phyloP scores from a whole-genome alignment of 2,113 vertebrate genomes.

The Nesogale talazaci region DNA sequence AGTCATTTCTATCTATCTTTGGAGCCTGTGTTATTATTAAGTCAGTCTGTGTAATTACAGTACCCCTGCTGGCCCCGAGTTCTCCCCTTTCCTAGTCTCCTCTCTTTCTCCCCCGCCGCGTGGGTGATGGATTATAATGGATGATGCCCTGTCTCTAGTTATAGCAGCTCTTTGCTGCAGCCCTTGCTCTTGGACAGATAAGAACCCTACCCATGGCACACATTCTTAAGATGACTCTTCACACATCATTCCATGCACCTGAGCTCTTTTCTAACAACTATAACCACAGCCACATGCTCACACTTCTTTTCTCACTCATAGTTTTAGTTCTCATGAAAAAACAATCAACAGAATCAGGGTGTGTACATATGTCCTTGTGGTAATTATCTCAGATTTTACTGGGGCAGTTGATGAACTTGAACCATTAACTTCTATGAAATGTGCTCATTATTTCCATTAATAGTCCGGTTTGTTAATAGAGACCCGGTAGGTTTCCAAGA shows the following conservation, averaged over 20 bases:
- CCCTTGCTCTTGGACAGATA: neutral
- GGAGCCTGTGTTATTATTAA: neutral
- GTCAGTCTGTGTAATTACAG: neutral
- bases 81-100: neutral
- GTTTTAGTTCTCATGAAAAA: neutral
- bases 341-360: too few species aligned
- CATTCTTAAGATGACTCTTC: neutral
- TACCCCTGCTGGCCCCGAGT: neutral
- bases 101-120: neutral
- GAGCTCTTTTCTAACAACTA: neutral
- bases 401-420: too few species aligned
- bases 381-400: too few species aligned
- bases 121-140: neutral
- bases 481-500: too few species aligned
- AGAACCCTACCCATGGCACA: neutral
- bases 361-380: too few species aligned
- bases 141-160: neutral
- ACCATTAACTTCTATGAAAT: too few species aligned
- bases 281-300: neutral
- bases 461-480: too few species aligned
- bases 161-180: neutral
- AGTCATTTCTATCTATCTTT: neutral
- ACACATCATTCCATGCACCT: neutral
- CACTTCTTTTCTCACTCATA: neutral
- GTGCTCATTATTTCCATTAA: too few species aligned